Percentiles rank a stretch among this genome's conserved stretches.
phyloP scores from a whole-genome alignment of 2,888 invertebrate species.

The Euproctis similis region DNA sequence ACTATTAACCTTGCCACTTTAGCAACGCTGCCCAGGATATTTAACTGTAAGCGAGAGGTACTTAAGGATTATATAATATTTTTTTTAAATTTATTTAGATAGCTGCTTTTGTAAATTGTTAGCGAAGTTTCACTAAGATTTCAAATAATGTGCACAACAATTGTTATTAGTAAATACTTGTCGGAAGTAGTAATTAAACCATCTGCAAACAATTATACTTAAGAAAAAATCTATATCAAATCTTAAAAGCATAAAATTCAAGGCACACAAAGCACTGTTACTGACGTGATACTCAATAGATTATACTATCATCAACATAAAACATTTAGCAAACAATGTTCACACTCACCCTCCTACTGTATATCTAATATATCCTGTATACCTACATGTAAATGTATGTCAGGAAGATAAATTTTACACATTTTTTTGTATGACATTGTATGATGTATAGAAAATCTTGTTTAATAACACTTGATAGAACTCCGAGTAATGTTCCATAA shows the following conservation, averaged over 20 bases:
- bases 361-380: constrained; percentile 9
- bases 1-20: constrained; percentile 35
- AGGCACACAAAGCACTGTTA: constrained; percentile 28
- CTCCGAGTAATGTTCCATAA: neutral
- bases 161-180: constrained; percentile 8
- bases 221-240: neutral
- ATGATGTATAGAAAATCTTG: constrained; percentile 23
- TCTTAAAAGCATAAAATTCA: neutral
- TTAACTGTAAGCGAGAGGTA: constrained; percentile 39
- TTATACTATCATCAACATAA: constrained; percentile 12
- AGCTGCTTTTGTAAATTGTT: constrained; percentile 47
- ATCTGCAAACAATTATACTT: too few relatives aligned
- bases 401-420: too few relatives aligned
- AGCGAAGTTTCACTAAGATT: constrained; percentile 20
- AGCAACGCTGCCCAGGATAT: constrained; percentile 52
- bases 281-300: constrained; percentile 3
- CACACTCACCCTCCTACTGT: constrained; percentile 20
- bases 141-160: too few relatives aligned
- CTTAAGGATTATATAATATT: constrained; percentile 8
- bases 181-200: too few relatives aligned
- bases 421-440: too few relatives aligned
- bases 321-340: constrained; percentile 14
- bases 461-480: constrained; percentile 22
- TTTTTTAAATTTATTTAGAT: constrained; percentile 16
- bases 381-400: too few relatives aligned